Conservation (phyloP, 2,797 vertebrate genomes). For the Pantherophis alleghaniensis region DNA sequence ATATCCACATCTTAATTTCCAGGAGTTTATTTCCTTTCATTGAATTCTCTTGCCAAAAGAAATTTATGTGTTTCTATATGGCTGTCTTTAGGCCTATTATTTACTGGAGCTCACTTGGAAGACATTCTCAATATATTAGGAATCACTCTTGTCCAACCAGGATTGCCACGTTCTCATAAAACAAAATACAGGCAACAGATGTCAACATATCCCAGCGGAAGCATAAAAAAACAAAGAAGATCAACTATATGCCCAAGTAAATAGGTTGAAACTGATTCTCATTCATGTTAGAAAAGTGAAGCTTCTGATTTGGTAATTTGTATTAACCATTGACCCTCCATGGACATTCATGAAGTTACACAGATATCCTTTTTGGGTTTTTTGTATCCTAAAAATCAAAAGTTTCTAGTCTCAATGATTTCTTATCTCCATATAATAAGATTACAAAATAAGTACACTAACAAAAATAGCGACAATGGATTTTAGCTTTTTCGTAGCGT, state of each 20-base stretch:
- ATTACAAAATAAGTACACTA: neutral
- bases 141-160: neutral
- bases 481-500: neutral
- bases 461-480: neutral
- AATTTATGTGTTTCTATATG: neutral
- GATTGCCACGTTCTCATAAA: conserved; percentile 3
- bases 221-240: conserved; percentile 40
- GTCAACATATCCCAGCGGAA: neutral
- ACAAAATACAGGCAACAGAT: conserved; percentile 43
- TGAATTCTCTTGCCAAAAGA: neutral
- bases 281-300: neutral
- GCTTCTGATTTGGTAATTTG: neutral
- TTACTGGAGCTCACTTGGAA: conserved; percentile 49
- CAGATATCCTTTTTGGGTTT: neutral
- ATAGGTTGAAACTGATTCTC: conserved; percentile 40
- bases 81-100: neutral
- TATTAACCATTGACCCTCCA: neutral
- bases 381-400: neutral
- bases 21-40: neutral
- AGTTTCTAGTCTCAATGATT: neutral
- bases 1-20: neutral
- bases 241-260: conserved; percentile 36
- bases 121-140: conserved; percentile 22
- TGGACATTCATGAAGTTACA: neutral
- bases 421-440: neutral